These are phyloP conservation scores for Aleadryas rufinucha DNA, from an alignment of 2,113 vertebrate species.

Conservation along the genomic window DNA sequence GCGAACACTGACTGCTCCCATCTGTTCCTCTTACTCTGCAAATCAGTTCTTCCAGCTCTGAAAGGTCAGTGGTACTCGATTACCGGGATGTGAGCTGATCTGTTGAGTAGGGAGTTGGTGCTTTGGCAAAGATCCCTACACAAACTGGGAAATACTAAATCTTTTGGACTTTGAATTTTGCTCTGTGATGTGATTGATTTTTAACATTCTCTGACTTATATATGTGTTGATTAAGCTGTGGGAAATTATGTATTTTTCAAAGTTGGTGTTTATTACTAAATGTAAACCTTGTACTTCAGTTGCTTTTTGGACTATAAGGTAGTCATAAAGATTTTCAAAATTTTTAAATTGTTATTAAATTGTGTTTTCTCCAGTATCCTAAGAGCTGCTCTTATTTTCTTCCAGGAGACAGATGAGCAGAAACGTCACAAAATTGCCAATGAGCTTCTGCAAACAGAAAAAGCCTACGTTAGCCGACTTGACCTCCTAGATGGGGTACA, in stretches of 20 bases:
- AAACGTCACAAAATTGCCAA: conserved; percentile 95
- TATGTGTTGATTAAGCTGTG: not conserved
- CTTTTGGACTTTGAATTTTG: not conserved
- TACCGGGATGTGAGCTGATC: conserved; percentile 7
- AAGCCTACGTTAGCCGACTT: conserved; percentile 88
- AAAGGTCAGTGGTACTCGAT: not conserved
- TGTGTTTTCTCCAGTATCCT: not conserved
- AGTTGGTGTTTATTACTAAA: not conserved
- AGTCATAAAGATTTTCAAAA: not conserved
- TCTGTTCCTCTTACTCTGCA: conserved; percentile 33
- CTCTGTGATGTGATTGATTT: not conserved
- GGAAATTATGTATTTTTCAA: not conserved
- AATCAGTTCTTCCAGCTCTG: conserved; percentile 8
- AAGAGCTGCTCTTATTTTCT: not conserved
- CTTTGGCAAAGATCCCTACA: not conserved
- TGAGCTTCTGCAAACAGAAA: conserved; percentile 94
- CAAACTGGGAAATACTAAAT: not conserved
- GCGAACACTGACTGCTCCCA: not conserved
- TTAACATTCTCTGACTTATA: not conserved
- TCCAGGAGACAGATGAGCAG: conserved; percentile 91
- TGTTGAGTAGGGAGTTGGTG: not conserved
- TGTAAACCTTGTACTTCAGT: not conserved
- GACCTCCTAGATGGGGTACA: conserved; percentile 83
- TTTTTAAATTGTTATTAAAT: not conserved
- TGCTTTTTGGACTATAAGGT: not conserved